phyloP scores from a whole-genome alignment of 2,113 vertebrate species.

The Brachyistius frenatus region DNA sequence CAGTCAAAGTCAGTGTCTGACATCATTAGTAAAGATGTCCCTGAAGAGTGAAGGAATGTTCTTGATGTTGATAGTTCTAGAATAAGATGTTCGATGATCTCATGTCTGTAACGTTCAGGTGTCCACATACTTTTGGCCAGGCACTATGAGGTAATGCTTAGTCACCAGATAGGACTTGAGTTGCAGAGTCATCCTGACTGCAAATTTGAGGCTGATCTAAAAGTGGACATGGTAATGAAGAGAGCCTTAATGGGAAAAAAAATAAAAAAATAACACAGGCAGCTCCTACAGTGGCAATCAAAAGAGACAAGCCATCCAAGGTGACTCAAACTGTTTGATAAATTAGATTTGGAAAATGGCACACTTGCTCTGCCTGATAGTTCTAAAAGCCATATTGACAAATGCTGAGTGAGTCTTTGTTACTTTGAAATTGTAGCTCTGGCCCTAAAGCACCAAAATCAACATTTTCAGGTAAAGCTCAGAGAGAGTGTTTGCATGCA shows the following conservation, averaged over 20 bases:
- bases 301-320: conserved; percentile 57
- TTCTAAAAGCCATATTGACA: conserved; percentile 55
- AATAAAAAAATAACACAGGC: conserved; percentile 36
- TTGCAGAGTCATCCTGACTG: conserved; percentile 38
- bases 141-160: background rate
- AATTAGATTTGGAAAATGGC: conserved; percentile 64
- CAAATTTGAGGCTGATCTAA: conserved; percentile 37
- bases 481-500: conserved; percentile 19
- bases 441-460: conserved; percentile 26
- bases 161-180: background rate
- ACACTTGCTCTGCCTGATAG: conserved; percentile 50
- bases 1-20: conserved; percentile 19
- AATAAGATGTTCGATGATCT: background rate
- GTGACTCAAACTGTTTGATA: conserved; percentile 69
- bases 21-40: conserved; percentile 3
- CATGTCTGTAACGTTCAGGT: too few relatives aligned
- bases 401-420: conserved; percentile 48
- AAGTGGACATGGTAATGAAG: conserved; percentile 38
- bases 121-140: background rate
- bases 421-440: conserved; percentile 41
- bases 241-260: conserved; percentile 13
- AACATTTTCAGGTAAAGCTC: conserved; percentile 17
- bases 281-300: conserved; percentile 60
- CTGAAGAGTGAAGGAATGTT: background rate
- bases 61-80: too few relatives aligned